Conservation (phyloP, 2,113 vertebrate species). For the Carassius gibelio region DNA sequence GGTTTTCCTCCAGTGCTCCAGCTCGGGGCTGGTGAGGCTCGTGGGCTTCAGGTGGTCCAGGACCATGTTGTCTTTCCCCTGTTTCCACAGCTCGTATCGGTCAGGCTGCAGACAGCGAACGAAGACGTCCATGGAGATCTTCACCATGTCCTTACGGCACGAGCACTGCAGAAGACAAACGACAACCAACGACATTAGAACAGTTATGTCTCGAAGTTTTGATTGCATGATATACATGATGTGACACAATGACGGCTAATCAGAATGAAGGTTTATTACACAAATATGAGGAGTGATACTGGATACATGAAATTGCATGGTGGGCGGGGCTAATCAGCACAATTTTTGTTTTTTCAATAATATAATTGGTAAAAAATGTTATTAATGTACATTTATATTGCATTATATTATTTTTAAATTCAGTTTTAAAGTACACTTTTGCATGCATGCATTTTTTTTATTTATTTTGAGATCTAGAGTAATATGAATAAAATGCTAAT, state of each 20-base stretch:
- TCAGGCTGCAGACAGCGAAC: conserved; percentile 92
- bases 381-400: no score
- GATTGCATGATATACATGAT: neutral
- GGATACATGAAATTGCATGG: neutral
- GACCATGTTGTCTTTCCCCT: conserved; percentile 84
- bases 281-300: neutral
- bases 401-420: no score
- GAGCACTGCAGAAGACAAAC: conserved; percentile 80
- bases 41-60: conserved; percentile 92
- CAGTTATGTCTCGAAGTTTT: neutral
- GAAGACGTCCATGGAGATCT: conserved; percentile 99
- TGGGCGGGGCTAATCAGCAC: neutral
- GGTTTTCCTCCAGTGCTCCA: conserved; percentile 87
- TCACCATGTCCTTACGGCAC: conserved; percentile 97
- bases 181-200: neutral
- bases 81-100: conserved; percentile 93
- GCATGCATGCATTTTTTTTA: no score
- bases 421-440: no score
- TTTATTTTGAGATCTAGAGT: no score
- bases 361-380: no score
- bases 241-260: neutral
- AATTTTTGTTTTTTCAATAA: no score
- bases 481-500: no score
- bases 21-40: conserved; percentile 81
- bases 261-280: neutral